Percentiles rank a stretch among this genome's conserved stretches.
These are phyloP conservation scores for Gisinianus flammeolus DNA, from an alignment of 2,888 invertebrate genomes.

Conservation along the genomic window DNA sequence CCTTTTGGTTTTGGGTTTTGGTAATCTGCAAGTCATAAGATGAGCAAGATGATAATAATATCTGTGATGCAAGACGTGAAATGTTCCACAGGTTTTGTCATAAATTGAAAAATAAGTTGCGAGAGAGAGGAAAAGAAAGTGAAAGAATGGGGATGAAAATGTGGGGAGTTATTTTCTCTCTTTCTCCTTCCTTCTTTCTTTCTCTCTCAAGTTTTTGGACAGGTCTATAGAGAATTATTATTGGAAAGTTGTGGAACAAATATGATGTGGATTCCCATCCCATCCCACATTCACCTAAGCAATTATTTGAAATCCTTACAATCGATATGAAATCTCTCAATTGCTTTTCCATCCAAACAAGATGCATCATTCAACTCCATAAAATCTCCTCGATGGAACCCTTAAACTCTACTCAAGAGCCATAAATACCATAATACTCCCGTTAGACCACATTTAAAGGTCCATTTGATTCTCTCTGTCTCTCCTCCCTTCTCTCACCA, in stretches of 20 bases:
- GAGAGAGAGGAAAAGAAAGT: neutral
- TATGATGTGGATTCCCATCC: slow-evolving; percentile 43
- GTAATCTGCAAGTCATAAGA: slow-evolving; percentile 5
- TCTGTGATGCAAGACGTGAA: neutral
- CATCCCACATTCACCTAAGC: slow-evolving; percentile 37
- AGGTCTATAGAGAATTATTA: slow-evolving; percentile 16
- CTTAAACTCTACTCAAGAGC: neutral
- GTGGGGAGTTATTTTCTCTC: neutral
- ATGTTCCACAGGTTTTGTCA: slow-evolving; percentile 55
- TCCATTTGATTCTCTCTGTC: neutral
- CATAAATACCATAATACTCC: neutral
- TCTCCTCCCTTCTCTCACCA: neutral
- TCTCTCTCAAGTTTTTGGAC: neutral
- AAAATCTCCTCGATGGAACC: neutral
- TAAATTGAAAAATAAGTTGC: slow-evolving; percentile 54
- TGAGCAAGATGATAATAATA: neutral
- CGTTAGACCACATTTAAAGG: neutral
- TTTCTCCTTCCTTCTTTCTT: neutral
- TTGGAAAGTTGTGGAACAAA: slow-evolving; percentile 51
- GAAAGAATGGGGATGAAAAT: neutral
- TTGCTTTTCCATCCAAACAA: slow-evolving; percentile 26
- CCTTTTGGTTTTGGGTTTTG: too few species aligned
- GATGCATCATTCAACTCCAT: slow-evolving; percentile 7
- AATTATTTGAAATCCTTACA: slow-evolving; percentile 48
- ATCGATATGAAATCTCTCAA: slow-evolving; percentile 43